Evolutionary conservation across 1,140 invertebrate species (phyloP).

Genomic region (Heterodera carotae): DNA sequence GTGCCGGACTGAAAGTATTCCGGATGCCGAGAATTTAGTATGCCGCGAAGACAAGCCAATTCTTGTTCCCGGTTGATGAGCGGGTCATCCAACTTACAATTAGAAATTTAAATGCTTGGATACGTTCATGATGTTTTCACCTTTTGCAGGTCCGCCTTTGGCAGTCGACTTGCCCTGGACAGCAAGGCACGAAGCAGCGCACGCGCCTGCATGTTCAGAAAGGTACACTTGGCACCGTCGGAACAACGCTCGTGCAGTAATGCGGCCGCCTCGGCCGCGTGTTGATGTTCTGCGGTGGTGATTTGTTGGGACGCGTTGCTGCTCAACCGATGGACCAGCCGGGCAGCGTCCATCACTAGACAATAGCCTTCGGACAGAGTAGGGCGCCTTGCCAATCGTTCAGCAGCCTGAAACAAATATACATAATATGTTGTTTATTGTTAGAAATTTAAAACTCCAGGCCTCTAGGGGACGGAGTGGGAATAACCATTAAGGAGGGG

Average conservation of each 20-base stretch:
- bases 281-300: too few species aligned
- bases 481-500: too few species aligned
- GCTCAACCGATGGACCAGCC: conserved; percentile 12
- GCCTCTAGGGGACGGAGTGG: too few species aligned
- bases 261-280: background rate
- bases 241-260: conserved; percentile 11
- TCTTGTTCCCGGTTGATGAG: conserved; percentile 30
- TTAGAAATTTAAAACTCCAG: too few species aligned
- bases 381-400: background rate
- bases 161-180: conserved; percentile 29
- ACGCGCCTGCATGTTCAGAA: conserved; percentile 17
- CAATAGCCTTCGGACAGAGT: conserved; percentile 4
- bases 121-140: background rate
- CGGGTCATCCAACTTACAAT: conserved; percentile 36
- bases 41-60: background rate
- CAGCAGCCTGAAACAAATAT: background rate
- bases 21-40: conserved; percentile 24
- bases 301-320: background rate
- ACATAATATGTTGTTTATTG: too few species aligned
- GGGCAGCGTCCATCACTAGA: conserved; percentile 20
- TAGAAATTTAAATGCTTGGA: background rate
- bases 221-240: conserved; percentile 19
- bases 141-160: conserved; percentile 38
- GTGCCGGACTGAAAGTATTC: conserved; percentile 7
- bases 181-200: conserved; percentile 25